Evolutionary conservation across 2,113 vertebrate genomes (phyloP).

Genomic region (Anguilla rostrata): DNA sequence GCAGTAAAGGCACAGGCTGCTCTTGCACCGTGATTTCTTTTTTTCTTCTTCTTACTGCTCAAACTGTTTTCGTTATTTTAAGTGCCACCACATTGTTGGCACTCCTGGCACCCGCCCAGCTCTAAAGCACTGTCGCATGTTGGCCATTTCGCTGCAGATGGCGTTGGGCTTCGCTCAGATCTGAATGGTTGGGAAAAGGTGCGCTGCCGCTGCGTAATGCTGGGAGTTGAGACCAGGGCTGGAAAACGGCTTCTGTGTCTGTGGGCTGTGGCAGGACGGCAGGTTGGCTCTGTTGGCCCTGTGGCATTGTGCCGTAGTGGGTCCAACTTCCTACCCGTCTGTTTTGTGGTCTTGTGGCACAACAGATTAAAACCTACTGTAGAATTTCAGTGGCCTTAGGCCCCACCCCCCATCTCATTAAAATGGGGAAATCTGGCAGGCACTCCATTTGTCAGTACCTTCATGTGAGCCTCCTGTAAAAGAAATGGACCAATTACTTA

Average conservation of each 20-base stretch:
- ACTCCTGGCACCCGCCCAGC: slow-evolving; percentile 30
- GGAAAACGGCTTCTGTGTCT: slow-evolving; percentile 28
- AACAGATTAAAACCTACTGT: slow-evolving; percentile 13
- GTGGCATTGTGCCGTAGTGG: neutral
- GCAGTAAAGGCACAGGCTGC: slow-evolving; percentile 22
- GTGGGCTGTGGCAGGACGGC: slow-evolving; percentile 28
- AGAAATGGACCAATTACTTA: neutral
- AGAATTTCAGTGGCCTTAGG: neutral
- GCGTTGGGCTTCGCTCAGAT: slow-evolving; percentile 39
- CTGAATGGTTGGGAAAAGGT: slow-evolving; percentile 22
- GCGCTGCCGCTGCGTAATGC: slow-evolving; percentile 42
- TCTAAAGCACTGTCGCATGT: slow-evolving; percentile 46
- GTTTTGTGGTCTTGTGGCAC: too few species aligned
- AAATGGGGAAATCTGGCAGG: slow-evolving; percentile 14
- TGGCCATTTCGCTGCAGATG: slow-evolving; percentile 50
- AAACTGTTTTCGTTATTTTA: slow-evolving; percentile 46
- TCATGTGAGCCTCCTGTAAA: neutral
- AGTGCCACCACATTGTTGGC: slow-evolving; percentile 33
- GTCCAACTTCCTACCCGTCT: too few species aligned
- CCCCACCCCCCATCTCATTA: slow-evolving; percentile 10
- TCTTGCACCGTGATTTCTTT: slow-evolving; percentile 35
- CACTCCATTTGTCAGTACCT: neutral
- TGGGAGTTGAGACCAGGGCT: slow-evolving; percentile 26
- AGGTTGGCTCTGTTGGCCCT: neutral
- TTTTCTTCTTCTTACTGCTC: neutral